Conservation (phyloP, 2,113 vertebrate genomes). For the Eulacestoma nigropectus region DNA sequence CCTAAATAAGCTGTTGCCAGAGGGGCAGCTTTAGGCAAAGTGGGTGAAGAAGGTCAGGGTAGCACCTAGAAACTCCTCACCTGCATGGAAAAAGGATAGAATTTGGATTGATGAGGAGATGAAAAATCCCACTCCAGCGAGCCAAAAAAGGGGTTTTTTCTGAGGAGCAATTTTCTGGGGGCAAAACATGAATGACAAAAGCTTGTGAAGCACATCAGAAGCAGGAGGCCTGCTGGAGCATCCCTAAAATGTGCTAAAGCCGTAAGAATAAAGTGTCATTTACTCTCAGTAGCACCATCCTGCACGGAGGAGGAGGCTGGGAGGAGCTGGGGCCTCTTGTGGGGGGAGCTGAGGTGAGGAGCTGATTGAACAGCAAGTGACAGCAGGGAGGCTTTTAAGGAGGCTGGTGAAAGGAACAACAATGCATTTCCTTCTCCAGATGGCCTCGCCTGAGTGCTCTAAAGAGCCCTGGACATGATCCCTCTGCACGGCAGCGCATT, state of each 20-base stretch:
- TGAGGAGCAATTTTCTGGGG: background rate
- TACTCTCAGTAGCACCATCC: background rate
- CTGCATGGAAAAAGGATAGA: background rate
- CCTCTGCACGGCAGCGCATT: background rate
- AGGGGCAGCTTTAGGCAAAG: background rate
- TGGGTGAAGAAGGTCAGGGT: background rate
- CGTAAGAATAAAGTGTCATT: background rate
- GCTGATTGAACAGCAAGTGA: background rate
- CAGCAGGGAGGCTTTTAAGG: background rate
- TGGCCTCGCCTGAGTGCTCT: background rate
- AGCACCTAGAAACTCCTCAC: background rate
- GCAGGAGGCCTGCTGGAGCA: background rate
- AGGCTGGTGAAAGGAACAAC: background rate
- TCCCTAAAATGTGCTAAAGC: background rate
- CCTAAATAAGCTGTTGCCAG: background rate
- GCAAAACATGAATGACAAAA: background rate
- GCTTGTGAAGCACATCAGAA: background rate
- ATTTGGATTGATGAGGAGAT: background rate
- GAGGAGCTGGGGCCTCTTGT: background rate
- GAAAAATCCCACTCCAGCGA: background rate
- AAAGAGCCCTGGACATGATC: background rate
- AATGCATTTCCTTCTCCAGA: background rate
- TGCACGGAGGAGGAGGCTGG: background rate
- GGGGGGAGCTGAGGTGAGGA: background rate
- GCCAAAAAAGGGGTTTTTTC: background rate